Evolutionary conservation across 1,140 invertebrate genomes (phyloP).

Genomic region (Ruditapes philippinarum): DNA sequence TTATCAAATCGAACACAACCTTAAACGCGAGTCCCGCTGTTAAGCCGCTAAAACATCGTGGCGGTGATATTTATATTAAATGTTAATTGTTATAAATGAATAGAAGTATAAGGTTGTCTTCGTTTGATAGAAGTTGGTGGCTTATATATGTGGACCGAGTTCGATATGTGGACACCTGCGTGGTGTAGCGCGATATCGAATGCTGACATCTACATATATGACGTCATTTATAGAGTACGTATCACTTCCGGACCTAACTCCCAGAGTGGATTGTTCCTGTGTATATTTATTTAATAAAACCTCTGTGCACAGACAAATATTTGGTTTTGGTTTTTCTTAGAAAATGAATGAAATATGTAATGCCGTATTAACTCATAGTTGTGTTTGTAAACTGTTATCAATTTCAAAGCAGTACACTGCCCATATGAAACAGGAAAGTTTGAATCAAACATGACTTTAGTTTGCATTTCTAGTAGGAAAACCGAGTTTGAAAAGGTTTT

Average conservation of each 20-base stretch:
- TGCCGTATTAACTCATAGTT: no score
- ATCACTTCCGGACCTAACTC: constrained; percentile 50
- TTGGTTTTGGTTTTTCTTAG: not conserved
- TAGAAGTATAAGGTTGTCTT: constrained; percentile 43
- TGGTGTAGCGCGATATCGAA: constrained; percentile 10
- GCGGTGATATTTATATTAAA: constrained; percentile 15
- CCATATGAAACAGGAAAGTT: no score
- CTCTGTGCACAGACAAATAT: constrained; percentile 67
- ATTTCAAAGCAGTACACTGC: no score
- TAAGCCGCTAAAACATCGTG: not conserved
- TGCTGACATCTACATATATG: not conserved
- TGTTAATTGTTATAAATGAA: constrained; percentile 41
- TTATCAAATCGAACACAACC: constrained; percentile 52
- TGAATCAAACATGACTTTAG: no score
- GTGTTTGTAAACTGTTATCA: no score
- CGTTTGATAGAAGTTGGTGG: not conserved
- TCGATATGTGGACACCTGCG: constrained; percentile 8
- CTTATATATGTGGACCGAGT: not conserved
- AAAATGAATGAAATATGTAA: no score
- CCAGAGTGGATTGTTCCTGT: constrained; percentile 70
- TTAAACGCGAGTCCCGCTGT: constrained; percentile 60
- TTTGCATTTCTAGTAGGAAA: no score
- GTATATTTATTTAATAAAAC: constrained; percentile 72
- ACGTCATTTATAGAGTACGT: constrained; percentile 44
- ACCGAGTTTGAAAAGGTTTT: no score